Conservation (phyloP, 2,888 invertebrate species). For the Drosophila mettleri region DNA sequence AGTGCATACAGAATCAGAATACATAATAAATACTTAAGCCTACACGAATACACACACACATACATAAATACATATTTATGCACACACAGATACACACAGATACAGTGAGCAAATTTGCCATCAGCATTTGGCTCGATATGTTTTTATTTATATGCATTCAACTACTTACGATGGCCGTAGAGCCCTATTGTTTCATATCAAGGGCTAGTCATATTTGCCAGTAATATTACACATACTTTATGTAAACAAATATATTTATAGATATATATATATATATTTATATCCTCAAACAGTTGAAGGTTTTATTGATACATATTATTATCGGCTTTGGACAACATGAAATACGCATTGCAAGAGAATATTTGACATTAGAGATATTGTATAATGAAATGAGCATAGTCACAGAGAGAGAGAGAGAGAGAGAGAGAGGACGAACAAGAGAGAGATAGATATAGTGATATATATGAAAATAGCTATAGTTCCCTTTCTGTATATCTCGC, state of each 20-base stretch:
- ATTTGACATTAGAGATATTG: too few species aligned
- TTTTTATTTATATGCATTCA: constrained; percentile 17
- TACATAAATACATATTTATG: background rate
- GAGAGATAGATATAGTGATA: background rate
- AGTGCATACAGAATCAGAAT: constrained; percentile 52
- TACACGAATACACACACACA: background rate
- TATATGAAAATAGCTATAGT: background rate
- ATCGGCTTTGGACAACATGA: too few species aligned
- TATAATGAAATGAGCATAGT: too few species aligned
- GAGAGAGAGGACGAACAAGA: background rate
- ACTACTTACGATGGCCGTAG: background rate
- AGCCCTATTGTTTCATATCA: constrained; percentile 2
- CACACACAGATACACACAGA: background rate
- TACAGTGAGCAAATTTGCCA: background rate
- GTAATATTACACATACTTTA: background rate
- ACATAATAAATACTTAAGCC: constrained; percentile 46
- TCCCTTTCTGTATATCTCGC: too few species aligned
- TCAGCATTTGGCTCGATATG: constrained; percentile 5
- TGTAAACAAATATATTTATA: too few species aligned
- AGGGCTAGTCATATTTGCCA: background rate
- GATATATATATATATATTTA: background rate
- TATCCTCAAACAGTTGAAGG: background rate
- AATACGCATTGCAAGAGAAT: too few species aligned
- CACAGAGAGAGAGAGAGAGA: background rate
- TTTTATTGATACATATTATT: too few species aligned